phyloP scores from a whole-genome alignment of 2,888 invertebrate genomes.

The Drosophila ochracea region DNA sequence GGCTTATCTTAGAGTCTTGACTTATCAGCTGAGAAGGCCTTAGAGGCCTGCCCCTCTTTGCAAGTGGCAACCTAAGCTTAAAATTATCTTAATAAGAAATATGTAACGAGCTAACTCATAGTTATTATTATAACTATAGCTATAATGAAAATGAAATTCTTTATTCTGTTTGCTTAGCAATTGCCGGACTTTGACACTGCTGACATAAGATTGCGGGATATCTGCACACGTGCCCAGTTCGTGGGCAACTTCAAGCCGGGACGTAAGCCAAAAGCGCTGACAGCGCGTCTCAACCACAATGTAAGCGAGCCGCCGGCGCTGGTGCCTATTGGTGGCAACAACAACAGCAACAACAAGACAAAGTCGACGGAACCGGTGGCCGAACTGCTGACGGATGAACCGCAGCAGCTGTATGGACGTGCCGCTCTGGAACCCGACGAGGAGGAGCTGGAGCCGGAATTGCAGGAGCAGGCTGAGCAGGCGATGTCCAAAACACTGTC shows the following conservation, averaged over 20 bases:
- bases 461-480: conserved; percentile 46
- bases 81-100: no score
- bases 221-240: conserved; percentile 84
- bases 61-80: no score
- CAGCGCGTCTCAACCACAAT: conserved; percentile 61
- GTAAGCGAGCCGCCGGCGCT: conserved; percentile 72
- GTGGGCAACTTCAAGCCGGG: conserved; percentile 83
- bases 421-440: conserved; percentile 48
- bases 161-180: conserved; percentile 86
- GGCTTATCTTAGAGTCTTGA: no score
- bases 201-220: conserved; percentile 91
- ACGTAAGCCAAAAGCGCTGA: conserved; percentile 78
- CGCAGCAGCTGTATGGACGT: conserved; percentile 66
- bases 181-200: conserved; percentile 92
- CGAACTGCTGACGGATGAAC: conserved; percentile 63
- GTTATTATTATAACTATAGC: not conserved
- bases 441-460: conserved; percentile 27
- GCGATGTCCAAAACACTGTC: conserved; percentile 33
- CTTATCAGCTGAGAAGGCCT: no score
- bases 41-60: no score
- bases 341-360: conserved; percentile 7
- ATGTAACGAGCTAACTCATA: not conserved
- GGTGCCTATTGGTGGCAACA: conserved; percentile 66
- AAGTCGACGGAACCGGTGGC: conserved; percentile 19
- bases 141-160: not conserved